Base-by-base conservation (phyloP, 2,797 vertebrate genomes). In the Dromococcyx pavoninus region DNA sequence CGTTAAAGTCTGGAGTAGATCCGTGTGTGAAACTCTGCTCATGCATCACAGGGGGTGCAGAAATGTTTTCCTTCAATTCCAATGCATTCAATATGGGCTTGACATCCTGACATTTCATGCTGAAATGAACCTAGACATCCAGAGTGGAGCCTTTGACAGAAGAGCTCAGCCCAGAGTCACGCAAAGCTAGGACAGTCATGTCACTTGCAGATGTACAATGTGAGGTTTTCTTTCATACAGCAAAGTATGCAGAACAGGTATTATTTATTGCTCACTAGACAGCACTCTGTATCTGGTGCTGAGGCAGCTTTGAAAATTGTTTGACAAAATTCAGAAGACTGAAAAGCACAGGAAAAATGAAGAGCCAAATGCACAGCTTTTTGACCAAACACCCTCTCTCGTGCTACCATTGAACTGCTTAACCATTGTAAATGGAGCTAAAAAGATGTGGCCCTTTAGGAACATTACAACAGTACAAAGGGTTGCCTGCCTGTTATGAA, bases 61-160 rank as follows among this genome's bases (percentile, higher is more conserved):
- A 86, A 80, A 75, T 62, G 79, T 60, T 89, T 88, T 91, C 16
- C n/a, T 88, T 78, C 3, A 1, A 39, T 67, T 91, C 41, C 90
- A 95, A 43, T 70, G 73, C 35, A 13, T 89, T 94, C 94, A 92
- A 65, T 58, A 78, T 57, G 82, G 58, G 39, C 62, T 65, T 70
- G 66, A 70, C 61, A 81, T 75, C 39, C 82, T 65, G 41, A 92
- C 24, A 53, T 73, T 88, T 88, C 62, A 78, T 22, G 51, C 58
- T 65, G 17, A 88, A 86, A 92, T n/a, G 10, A 74, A 43, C 58
- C 27, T 39, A 71, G 89, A 72, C 72, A 77, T 13, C 19, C 41
- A 46, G 48, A 74, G 53, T 0, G 2, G 48, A 77, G 71, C 37
- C 39, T 51, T n/a, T 53, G 62, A 69, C 39, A 71, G 35, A 64